Conservation (phyloP, 2,888 invertebrate species). For the Melanostoma scalare region DNA sequence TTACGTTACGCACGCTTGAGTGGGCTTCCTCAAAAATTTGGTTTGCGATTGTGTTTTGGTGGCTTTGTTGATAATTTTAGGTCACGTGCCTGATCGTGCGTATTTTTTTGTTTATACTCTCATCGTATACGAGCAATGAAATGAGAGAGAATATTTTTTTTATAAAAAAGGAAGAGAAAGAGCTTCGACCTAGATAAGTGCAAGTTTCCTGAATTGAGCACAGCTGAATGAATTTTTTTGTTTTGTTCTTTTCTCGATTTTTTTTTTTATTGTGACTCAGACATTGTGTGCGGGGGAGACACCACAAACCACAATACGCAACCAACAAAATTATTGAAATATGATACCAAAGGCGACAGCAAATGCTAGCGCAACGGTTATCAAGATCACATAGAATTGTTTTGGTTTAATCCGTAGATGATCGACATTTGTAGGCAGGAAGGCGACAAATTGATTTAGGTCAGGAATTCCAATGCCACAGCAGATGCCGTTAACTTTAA, state of each 20-base stretch:
- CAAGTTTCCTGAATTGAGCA: conserved; percentile 40
- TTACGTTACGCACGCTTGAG: conserved; percentile 44
- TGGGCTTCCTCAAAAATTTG: conserved; percentile 3
- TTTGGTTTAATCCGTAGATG: conserved; percentile 46
- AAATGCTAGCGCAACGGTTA: conserved; percentile 14
- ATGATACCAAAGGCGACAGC: conserved; percentile 7
- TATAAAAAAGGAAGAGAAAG: conserved; percentile 13
- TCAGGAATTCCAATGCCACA: conserved; percentile 33
- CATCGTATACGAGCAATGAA: not conserved
- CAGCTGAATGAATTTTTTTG: conserved; percentile 15
- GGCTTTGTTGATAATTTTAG: conserved; percentile 52
- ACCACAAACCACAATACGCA: not conserved
- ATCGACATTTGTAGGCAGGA: conserved; percentile 27
- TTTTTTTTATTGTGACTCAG: not conserved
- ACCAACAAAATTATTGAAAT: conserved; percentile 9
- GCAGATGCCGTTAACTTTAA: not conserved
- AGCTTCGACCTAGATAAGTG: conserved; percentile 54
- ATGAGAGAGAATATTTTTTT: conserved; percentile 21
- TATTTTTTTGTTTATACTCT: conserved; percentile 8
- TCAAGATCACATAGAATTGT: conserved; percentile 29
- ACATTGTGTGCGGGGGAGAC: conserved; percentile 9
- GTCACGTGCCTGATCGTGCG: conserved; percentile 60
- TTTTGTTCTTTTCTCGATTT: conserved; percentile 3
- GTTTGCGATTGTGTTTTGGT: conserved; percentile 20
- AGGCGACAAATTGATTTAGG: conserved; percentile 44